Base-by-base conservation (phyloP, 2,888 invertebrate species). In the Cerceris ruficornis region DNA sequence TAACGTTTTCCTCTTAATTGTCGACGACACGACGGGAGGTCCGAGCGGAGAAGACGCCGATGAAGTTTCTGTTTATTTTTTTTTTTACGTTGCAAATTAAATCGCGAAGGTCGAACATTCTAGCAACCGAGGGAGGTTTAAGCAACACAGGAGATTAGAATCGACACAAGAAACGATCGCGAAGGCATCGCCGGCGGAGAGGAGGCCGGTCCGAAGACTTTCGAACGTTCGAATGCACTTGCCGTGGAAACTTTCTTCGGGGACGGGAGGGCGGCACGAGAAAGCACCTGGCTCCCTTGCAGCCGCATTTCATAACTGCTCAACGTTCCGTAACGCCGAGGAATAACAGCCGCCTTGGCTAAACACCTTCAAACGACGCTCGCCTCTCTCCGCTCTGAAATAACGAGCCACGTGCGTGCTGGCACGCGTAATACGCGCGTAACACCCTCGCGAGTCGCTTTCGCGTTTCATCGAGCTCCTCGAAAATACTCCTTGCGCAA, bases 271-370 rank as follows among this genome's bases (percentile, higher is more conserved):
- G 80, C 84, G 86, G 87, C 86, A 84, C 87, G 91, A 87, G 91
- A 92, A 91, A 91, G 91, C 88, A 86, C 84, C 75, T 79, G 83
- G 85, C 85, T 86, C 87, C 89, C 88, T 89, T 89, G 87, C 87
- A 89, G 89, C 88, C 84, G 88, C 89, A 92, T 92, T 92, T 92
- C 91, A 91, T 92, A 92, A 92, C 91, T 90, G 89, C 86, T 89
- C 88, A 90, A 88, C 90, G 90, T 90, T 89, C 91, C 90, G 90
- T 91, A 90, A 91, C 90, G 87, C 87, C 79, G 7, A 8, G 42
- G 58, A 68, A 70, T 69, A 80, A 76, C 60, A 17, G 49, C 58
- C 59, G 28, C 68, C 66, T 57, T 67, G 66, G 61, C 72, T 70
- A 75, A 72, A 73, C 64, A 80, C 77, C 77, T n/a, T 62, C 73